Conservation (phyloP, 1,140 invertebrate genomes). For the Aricia agestis region DNA sequence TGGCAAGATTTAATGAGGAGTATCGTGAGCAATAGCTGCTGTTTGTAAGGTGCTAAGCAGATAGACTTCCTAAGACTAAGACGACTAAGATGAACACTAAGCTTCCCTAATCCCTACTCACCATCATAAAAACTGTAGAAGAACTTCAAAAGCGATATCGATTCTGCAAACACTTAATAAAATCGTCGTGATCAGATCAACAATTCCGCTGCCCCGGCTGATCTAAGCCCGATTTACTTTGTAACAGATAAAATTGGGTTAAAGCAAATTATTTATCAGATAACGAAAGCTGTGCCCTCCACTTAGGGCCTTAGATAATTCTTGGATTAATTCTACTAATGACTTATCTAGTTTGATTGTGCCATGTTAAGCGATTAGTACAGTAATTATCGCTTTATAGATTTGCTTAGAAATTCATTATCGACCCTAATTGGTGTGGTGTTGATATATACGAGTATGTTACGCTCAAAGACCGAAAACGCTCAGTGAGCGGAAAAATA, state of each 20-base stretch:
- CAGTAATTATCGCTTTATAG: background rate
- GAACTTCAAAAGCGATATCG: no score
- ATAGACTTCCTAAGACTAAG: no score
- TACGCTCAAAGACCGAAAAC: no score
- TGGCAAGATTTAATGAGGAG: no score
- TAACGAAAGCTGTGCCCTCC: background rate
- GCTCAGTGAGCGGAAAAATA: no score
- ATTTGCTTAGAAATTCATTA: background rate
- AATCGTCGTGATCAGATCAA: background rate
- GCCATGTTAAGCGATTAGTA: background rate
- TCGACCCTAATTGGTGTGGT: background rate
- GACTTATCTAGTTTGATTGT: background rate
- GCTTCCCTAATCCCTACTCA: no score
- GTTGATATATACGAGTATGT: background rate
- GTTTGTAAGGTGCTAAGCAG: no score
- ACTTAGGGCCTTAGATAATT: background rate
- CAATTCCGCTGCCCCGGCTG: background rate
- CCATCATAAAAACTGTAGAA: no score
- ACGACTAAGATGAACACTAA: no score
- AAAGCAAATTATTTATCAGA: background rate
- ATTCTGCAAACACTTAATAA: no score
- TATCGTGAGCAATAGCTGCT: no score
- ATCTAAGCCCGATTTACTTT: background rate
- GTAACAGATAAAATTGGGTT: background rate
- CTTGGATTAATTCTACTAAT: background rate